Evolutionary conservation across 2,888 invertebrate species (phyloP).

Genomic region (Vandiemenella viatica): DNA sequence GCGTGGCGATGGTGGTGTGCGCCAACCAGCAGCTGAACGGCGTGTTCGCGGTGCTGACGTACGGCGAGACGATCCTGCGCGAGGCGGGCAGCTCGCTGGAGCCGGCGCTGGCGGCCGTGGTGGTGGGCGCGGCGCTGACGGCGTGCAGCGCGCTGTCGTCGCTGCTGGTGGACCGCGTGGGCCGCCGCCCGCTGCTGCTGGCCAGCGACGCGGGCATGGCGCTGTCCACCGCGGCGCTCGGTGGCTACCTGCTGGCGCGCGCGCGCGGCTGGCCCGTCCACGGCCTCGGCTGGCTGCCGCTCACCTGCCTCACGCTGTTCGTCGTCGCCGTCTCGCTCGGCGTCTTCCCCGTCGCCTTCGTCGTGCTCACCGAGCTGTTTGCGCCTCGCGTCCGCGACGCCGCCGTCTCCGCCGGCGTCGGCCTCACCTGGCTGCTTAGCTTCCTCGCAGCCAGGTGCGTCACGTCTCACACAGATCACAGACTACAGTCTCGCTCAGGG

Average conservation of each 20-base stretch:
- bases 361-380: conserved; percentile 37
- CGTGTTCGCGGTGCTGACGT: background rate
- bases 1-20: background rate
- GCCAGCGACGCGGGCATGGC: background rate
- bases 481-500: no score
- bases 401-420: conserved; percentile 26
- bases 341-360: conserved; percentile 35
- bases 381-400: conserved; percentile 29
- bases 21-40: conserved; percentile 2
- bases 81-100: background rate
- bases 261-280: no score
- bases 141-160: background rate
- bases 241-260: conserved; percentile 6
- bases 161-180: background rate
- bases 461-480: no score
- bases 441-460: background rate
- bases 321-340: conserved; percentile 37
- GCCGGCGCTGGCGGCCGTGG: background rate
- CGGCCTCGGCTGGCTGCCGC: conserved; percentile 34
- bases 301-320: conserved; percentile 33
- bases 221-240: background rate
- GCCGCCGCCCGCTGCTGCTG: background rate
- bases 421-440: conserved; percentile 20
- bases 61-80: background rate
- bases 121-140: background rate